phyloP scores from a whole-genome alignment of 1,140 invertebrate species.

The Thaumetopoea pityocampa region DNA sequence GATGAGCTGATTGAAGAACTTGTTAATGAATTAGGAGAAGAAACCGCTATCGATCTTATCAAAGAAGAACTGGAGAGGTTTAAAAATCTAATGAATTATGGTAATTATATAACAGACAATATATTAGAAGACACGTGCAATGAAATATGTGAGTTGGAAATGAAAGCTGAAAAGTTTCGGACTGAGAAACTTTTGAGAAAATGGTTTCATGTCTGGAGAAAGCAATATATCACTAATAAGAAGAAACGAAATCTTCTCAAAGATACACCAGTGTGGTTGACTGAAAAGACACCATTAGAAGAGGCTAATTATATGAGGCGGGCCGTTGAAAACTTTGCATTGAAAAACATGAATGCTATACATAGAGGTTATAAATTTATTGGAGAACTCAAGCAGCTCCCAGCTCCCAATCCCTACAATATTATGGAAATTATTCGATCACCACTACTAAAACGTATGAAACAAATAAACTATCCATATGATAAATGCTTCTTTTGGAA shows the following conservation, averaged over 20 bases:
- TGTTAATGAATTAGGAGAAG: constrained; percentile 55
- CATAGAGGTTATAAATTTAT: constrained; percentile 64
- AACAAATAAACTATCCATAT: constrained; percentile 67
- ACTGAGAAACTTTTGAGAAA: constrained; percentile 47
- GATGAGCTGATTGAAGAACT: constrained; percentile 47
- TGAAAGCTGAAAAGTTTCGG: constrained; percentile 66
- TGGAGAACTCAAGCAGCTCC: constrained; percentile 53
- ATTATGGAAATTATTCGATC: constrained; percentile 71
- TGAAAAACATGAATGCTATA: constrained; percentile 76
- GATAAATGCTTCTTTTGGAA: constrained; percentile 81
- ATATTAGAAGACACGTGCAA: constrained; percentile 66
- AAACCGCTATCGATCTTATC: constrained; percentile 51
- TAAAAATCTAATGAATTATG: constrained; percentile 50
- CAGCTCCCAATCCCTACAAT: constrained; percentile 56
- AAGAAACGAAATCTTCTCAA: constrained; percentile 76
- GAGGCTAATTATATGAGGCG: constrained; percentile 73
- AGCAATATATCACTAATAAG: constrained; percentile 69
- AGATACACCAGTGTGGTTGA: constrained; percentile 79
- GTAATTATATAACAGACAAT: constrained; percentile 65
- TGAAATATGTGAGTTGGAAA: constrained; percentile 67
- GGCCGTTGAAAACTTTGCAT: constrained; percentile 69
- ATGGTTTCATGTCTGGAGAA: constrained; percentile 55
- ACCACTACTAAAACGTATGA: constrained; percentile 63
- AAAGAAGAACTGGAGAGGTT: constrained; percentile 59
- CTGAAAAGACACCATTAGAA: constrained; percentile 65